phyloP scores from a whole-genome alignment of 2,113 vertebrate genomes.

The Chionodraco myersi region DNA sequence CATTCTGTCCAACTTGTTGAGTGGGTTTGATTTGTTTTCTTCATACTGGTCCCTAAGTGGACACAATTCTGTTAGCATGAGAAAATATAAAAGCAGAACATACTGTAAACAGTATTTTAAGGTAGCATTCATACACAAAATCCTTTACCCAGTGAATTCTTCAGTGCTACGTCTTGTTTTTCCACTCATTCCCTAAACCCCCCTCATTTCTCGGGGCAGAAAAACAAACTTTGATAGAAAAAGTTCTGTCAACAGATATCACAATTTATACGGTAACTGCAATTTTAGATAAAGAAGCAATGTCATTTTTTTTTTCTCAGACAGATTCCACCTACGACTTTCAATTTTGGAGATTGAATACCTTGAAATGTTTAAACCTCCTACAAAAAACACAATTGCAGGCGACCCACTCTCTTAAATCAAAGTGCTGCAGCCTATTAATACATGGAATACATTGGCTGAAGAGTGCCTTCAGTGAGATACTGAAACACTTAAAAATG shows the following conservation, averaged over 20 bases:
- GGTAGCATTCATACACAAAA: not conserved
- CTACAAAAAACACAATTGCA: not conserved
- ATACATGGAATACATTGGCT: not conserved
- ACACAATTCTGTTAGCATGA: not conserved
- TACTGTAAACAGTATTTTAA: not conserved
- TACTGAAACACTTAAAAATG: not conserved
- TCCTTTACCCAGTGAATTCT: not conserved
- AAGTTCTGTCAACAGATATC: constrained; percentile 32
- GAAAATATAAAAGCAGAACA: not conserved
- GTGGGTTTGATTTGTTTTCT: not conserved
- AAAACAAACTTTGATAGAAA: constrained; percentile 59
- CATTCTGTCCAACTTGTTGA: not conserved
- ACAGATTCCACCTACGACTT: constrained; percentile 3
- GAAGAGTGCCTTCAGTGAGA: not conserved
- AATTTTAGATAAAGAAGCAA: constrained; percentile 60
- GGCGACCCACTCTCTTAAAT: not conserved
- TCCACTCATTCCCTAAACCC: not conserved
- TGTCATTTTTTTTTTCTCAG: not conserved
- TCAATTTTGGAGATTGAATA: constrained; percentile 7
- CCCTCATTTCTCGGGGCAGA: not conserved
- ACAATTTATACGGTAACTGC: constrained; percentile 20
- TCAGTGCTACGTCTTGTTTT: not conserved
- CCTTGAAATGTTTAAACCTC: constrained; percentile 3
- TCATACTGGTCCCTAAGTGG: not conserved
- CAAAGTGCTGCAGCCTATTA: not conserved